Conservation (phyloP, 2,797 vertebrate species). For the Cheirogaleus major region DNA sequence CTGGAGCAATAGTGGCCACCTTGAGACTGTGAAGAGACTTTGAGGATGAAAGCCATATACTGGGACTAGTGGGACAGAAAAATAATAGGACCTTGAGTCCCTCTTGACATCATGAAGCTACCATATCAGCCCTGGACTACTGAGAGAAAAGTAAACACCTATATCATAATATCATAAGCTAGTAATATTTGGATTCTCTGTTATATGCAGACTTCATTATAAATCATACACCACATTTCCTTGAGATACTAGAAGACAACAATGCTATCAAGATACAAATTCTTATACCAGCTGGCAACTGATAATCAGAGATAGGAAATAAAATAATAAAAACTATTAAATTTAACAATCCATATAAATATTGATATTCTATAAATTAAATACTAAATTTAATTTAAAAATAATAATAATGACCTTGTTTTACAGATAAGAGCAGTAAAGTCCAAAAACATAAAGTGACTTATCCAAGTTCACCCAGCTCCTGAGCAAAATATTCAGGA, state of each 20-base stretch:
- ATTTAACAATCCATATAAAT: background rate
- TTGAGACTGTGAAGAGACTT: background rate
- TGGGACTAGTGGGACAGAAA: background rate
- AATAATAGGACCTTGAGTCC: background rate
- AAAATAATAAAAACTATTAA: background rate
- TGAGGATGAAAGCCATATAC: background rate
- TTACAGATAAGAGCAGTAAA: background rate
- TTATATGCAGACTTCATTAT: background rate
- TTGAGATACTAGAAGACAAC: background rate
- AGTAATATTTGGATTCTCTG: background rate
- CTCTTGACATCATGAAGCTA: background rate
- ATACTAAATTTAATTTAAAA: background rate
- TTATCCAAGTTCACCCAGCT: background rate
- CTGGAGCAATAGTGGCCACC: background rate
- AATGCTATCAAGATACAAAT: background rate
- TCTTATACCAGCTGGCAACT: background rate
- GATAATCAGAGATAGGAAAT: background rate
- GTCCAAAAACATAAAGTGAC: background rate
- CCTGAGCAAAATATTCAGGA: background rate
- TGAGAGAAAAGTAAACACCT: background rate
- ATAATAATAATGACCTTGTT: background rate
- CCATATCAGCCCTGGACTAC: background rate
- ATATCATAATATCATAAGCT: background rate
- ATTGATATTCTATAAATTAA: too few species aligned
- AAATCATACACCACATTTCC: background rate